Conservation (phyloP, 2,113 vertebrate species). For the Toxostoma redivivum region DNA sequence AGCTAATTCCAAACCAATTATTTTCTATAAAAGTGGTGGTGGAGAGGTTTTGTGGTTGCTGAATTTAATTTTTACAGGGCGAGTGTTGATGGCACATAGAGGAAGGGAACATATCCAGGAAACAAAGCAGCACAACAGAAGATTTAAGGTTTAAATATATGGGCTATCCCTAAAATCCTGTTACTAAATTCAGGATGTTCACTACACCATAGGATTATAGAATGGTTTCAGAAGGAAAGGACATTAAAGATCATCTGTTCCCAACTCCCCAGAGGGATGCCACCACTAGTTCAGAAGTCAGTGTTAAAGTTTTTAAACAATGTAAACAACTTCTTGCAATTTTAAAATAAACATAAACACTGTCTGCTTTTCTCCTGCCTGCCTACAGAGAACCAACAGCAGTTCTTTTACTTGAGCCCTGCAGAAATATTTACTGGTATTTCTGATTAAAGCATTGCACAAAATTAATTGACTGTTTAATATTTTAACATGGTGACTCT, state of each 20-base stretch:
- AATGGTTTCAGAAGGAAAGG: neutral
- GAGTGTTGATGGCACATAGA: neutral
- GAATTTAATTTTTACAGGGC: neutral
- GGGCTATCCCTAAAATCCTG: neutral
- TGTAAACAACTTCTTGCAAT: neutral
- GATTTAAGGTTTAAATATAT: neutral
- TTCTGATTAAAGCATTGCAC: neutral
- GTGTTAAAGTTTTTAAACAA: neutral
- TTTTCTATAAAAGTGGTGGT: neutral
- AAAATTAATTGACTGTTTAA: neutral
- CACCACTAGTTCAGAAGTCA: neutral
- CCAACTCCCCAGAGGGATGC: neutral
- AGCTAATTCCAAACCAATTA: neutral
- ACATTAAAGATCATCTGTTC: neutral
- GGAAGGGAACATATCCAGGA: neutral
- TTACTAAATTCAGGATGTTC: neutral
- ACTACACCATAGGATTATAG: neutral
- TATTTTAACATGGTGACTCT: neutral
- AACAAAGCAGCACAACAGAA: neutral
- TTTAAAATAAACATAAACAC: neutral
- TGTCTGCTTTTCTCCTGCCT: neutral
- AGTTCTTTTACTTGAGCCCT: neutral
- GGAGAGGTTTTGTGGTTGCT: neutral
- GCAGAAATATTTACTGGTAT: neutral
- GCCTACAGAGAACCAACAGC: neutral